A percentile compares a stretch with the other conserved stretches of the same genome.
Conservation (phyloP, 2,113 vertebrate genomes). For the Oryzias curvinotus region DNA sequence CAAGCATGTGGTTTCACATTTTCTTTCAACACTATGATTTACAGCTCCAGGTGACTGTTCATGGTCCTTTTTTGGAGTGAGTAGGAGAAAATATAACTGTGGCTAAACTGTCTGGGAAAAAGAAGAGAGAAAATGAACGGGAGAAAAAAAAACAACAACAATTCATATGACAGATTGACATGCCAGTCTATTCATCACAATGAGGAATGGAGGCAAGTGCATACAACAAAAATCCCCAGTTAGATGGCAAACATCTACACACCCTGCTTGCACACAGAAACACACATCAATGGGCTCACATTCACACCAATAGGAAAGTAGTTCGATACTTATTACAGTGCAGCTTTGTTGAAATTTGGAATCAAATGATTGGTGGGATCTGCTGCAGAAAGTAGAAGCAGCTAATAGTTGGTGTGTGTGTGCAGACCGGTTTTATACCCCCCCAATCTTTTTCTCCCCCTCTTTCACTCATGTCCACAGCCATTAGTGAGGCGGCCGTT, state of each 20-base stretch:
- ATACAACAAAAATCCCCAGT: conserved; percentile 57
- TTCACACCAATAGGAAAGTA: conserved; percentile 35
- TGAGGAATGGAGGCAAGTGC: conserved; percentile 63
- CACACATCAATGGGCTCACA: conserved; percentile 22
- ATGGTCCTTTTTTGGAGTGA: conserved; percentile 38
- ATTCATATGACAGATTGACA: conserved; percentile 72
- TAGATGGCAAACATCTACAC: conserved; percentile 58
- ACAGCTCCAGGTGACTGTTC: conserved; percentile 46
- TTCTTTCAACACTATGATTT: conserved; percentile 37
- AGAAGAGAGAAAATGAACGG: conserved; percentile 19
- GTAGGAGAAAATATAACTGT: conserved; percentile 29
- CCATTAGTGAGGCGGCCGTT: conserved; percentile 76
- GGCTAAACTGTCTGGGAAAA: conserved; percentile 58
- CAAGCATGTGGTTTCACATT: conserved; percentile 28
- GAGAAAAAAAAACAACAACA: conserved; percentile 50
- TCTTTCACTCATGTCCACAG: conserved; percentile 67
- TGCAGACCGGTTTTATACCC: conserved; percentile 33
- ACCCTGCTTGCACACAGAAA: conserved; percentile 28
- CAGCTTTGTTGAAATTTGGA: conserved; percentile 58
- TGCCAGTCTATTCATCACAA: conserved; percentile 64
- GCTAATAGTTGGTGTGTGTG: conserved; percentile 16
- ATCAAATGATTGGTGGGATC: conserved; percentile 61
- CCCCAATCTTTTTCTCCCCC: conserved; percentile 48
- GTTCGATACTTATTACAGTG: conserved; percentile 59
- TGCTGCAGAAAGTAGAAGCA: conserved; percentile 38